These are phyloP conservation scores for Macrobrachium nipponense DNA, from an alignment of 1,140 invertebrate genomes.

Conservation along the genomic window DNA sequence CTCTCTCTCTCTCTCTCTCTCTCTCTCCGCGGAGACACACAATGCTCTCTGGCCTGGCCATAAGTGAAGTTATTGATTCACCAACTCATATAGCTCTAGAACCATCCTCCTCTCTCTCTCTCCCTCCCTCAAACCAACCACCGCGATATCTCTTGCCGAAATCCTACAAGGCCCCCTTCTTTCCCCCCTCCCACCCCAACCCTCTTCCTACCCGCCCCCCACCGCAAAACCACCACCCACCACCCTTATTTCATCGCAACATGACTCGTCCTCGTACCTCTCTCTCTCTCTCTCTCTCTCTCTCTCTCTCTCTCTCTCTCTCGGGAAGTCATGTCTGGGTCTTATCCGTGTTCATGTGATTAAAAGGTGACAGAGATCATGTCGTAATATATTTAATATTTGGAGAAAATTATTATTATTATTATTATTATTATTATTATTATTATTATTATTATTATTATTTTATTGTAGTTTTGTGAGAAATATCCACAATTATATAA, in stretches of 20 bases:
- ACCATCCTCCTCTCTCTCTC: no score
- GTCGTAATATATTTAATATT: no score
- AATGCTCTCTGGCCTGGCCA: slow-evolving; percentile 18
- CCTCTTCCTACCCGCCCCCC: background rate
- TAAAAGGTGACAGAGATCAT: no score
- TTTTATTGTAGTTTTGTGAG: no score
- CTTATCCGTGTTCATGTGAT: no score
- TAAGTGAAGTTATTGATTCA: slow-evolving; percentile 35
- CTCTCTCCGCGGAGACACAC: background rate
- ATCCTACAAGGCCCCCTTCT: background rate
- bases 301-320: background rate
- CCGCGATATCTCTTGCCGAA: slow-evolving; percentile 1
- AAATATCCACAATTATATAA: no score
- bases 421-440: no score
- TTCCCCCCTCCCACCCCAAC: background rate
- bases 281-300: slow-evolving; percentile 3
- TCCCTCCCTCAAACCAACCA: background rate
- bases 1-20: background rate
- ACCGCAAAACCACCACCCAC: background rate
- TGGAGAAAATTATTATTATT: no score
- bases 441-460: no score
- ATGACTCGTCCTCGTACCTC: background rate
- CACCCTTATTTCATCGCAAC: background rate
- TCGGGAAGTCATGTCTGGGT: no score
- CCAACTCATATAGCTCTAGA: slow-evolving; percentile 19